Evolutionary conservation across 1,140 invertebrate species (phyloP), one percentile per base, ranked within the genome.

Genomic region (Whitmania pigra): DNA sequence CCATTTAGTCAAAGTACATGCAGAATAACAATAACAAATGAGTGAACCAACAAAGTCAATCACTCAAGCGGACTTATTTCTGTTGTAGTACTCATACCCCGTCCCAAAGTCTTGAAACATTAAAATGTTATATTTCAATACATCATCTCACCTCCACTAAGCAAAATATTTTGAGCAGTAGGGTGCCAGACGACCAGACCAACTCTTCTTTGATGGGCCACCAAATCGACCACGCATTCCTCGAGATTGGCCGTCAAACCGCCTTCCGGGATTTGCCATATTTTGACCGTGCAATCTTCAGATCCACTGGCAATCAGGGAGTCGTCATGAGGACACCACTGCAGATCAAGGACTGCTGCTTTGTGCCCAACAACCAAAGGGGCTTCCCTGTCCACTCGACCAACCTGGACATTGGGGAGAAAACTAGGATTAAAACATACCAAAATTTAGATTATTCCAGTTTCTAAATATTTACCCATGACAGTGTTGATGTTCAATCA

Each of bases 281-380:
- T 89, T 86, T 95, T 94, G 57, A 96, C 93, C 11, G 95, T 91
- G 80, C 93, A 96, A 83, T 99, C 97, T 83, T 99, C 97, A 0
- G 94, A 97, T 36, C 92, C 94, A 74, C 92, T 94, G 17, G 97
- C 97, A 78, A 99, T 99, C 68, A 99, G 90, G 82, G 96, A 92
- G 82, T 97, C 93, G 81, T 98, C 95, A 83, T 97, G 94, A 3
- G 95, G 96, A 83, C 94, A 97, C 94, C 94, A 99, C 6, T 94
- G 91, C 75, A 99, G 94, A 83, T 99, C 96, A 43, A 99, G 83
- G 17, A 99, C 96, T 11, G 95, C 93, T 17, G 93, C 95, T 84
- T 95, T 96, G 84, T 99, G 97, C n/a, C 97, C 97, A 60, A 93
- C 92, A 22, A 99, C 96, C 74, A 97, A 83, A 3, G 95, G 93